Conservation (phyloP, 1,140 invertebrate species). For the Formica selysi region DNA sequence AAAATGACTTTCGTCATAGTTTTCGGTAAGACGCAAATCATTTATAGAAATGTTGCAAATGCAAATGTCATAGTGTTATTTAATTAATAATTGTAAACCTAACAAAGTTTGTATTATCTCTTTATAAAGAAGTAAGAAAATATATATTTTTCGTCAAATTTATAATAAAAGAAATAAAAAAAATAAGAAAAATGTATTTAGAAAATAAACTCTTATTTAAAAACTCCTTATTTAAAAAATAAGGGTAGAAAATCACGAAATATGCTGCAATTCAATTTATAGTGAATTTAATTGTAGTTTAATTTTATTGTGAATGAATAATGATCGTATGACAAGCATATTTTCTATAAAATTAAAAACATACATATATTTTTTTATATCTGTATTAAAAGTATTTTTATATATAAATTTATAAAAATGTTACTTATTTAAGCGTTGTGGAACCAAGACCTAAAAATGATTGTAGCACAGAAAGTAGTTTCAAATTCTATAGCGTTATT, state of each 20-base stretch:
- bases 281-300: not conserved
- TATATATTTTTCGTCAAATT: not conserved
- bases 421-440: not conserved
- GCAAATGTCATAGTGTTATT: not conserved
- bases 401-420: not conserved
- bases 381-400: not conserved
- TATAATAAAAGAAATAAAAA: not conserved
- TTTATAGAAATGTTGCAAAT: not conserved
- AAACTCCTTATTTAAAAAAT: not conserved
- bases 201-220: not conserved
- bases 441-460: not conserved
- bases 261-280: not conserved
- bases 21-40: slow-evolving; percentile 90
- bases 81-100: slow-evolving; percentile 4
- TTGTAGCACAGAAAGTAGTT: not conserved
- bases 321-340: not conserved
- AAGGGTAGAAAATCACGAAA: not conserved
- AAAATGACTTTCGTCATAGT: slow-evolving; percentile 99
- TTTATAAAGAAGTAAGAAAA: not conserved
- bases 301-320: not conserved
- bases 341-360: not conserved
- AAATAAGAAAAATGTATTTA: not conserved
- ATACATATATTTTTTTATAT: not conserved
- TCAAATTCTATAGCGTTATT: not conserved
- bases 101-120: not conserved